phyloP scores from a whole-genome alignment of 2,113 vertebrate genomes.

The Phaethornis superciliosus region DNA sequence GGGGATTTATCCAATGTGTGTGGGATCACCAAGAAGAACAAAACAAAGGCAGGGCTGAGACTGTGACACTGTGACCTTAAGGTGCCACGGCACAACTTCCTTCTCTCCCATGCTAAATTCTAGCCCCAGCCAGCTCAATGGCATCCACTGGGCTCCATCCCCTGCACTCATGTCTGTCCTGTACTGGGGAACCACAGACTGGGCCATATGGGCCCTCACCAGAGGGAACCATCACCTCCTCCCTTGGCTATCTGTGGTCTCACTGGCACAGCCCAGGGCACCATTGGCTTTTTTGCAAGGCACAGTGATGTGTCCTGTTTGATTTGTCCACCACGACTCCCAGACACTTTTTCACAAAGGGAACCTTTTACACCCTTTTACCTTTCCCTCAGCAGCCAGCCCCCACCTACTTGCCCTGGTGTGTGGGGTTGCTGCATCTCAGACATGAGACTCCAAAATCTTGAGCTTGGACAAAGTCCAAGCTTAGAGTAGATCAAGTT shows the following conservation, averaged over 20 bases:
- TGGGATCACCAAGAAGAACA: neutral
- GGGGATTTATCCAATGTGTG: neutral
- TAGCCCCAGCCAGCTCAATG: neutral
- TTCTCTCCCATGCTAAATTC: neutral
- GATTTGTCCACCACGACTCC: neutral
- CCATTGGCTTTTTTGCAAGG: neutral
- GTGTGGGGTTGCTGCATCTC: neutral
- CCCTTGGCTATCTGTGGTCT: neutral
- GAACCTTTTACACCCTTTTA: too few species aligned
- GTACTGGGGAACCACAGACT: neutral
- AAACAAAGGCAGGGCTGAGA: neutral
- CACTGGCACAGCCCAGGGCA: neutral
- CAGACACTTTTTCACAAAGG: neutral
- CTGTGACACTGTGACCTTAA: neutral
- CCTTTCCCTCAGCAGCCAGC: neutral
- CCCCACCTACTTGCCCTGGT: neutral
- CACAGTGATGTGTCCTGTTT: neutral
- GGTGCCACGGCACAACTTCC: neutral
- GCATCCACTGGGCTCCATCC: neutral
- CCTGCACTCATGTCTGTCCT: too few species aligned
- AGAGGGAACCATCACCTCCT: neutral
- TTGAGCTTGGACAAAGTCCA: neutral
- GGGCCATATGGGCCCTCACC: neutral
- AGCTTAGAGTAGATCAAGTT: neutral
- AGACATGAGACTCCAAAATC: neutral